Base-by-base conservation (phyloP, 2,797 vertebrate species). In the Sebastes diploproa region DNA sequence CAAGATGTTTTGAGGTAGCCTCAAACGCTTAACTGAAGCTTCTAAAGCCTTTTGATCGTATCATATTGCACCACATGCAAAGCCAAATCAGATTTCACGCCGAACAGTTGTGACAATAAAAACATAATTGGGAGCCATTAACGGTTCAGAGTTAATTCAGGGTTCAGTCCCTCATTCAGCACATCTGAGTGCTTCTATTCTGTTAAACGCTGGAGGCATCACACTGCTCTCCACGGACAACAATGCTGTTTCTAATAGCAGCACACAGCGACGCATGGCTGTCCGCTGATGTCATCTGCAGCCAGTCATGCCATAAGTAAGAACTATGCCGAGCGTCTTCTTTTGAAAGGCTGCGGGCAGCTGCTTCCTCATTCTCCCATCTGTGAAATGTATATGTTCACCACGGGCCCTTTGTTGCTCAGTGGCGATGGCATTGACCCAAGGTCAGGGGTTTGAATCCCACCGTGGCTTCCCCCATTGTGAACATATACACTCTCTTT, bases 351-450 rank as follows among this genome's bases (percentile, higher is more conserved):
- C 23, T 77, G 1, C 25, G 1, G 76, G 85, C 88, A 91, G 90
- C 93, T 91, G 89, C 88, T 59, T 77, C 27, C 50, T 58, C 66
- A 6, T 68, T 64, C 83, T 88, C 91, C 90, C 90, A 89, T 92
- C 86, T 89, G 90, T 84, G 90, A 92, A 85, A 81, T 85, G 71
- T 86, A 83, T 83, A 89, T 12, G 71, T 66, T 86, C 79, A 84
- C 61, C 72, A 9, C 55, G 1, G 27, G 75, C 70, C 77, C 80
- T 93, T 91, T 93, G 91, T 92, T 86, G 61, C 84, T 83, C 54
- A 6, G 34, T 14, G 74, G 32, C 36, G 25, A 83, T 77, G 80
- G 73, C 78, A 67, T 69, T 87, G 91, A 90, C 89, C 89, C 72
- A 1, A 64, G 86, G 88, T 91, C 86, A 81, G 72, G 68, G 77